Percentiles rank a stretch among this genome's conserved stretches.
These are phyloP conservation scores for Eurytoma californica DNA, from an alignment of 2,888 invertebrate genomes.

Conservation along the genomic window DNA sequence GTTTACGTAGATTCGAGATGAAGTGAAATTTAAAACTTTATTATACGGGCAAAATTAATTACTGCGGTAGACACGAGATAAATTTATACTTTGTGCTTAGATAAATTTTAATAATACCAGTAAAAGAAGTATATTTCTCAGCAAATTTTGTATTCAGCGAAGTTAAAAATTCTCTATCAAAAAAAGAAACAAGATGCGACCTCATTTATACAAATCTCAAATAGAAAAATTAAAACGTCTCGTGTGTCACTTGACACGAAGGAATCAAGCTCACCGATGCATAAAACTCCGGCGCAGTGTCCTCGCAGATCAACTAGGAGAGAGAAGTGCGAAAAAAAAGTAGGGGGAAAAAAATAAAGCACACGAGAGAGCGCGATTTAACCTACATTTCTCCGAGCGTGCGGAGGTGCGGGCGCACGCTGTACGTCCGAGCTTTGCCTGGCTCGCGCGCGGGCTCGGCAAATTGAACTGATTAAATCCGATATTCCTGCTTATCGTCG, in stretches of 20 bases:
- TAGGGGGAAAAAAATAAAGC: slow-evolving; percentile 36
- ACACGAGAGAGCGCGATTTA: slow-evolving; percentile 40
- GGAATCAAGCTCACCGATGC: neutral
- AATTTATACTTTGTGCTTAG: too few species aligned
- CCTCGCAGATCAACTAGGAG: neutral
- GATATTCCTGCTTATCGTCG: slow-evolving; percentile 56
- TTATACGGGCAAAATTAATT: too few species aligned
- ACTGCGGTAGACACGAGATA: too few species aligned
- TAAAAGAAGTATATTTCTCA: too few species aligned
- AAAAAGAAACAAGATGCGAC: too few species aligned
- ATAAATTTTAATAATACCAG: too few species aligned
- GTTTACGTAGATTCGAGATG: too few species aligned
- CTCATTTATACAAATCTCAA: too few species aligned
- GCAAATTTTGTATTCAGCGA: too few species aligned
- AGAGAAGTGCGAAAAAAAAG: slow-evolving; percentile 41
- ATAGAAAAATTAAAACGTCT: too few species aligned
- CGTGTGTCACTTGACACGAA: neutral
- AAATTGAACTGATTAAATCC: slow-evolving; percentile 56
- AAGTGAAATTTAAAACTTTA: too few species aligned
- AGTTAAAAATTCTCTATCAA: too few species aligned
- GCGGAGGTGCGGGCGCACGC: neutral
- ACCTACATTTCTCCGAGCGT: slow-evolving; percentile 28
- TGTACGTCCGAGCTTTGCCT: neutral
- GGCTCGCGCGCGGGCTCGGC: slow-evolving; percentile 28
- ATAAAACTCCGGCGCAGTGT: neutral